Evolutionary conservation across 2,113 vertebrate genomes (phyloP).

Genomic region (Megaptera novaeangliae): DNA sequence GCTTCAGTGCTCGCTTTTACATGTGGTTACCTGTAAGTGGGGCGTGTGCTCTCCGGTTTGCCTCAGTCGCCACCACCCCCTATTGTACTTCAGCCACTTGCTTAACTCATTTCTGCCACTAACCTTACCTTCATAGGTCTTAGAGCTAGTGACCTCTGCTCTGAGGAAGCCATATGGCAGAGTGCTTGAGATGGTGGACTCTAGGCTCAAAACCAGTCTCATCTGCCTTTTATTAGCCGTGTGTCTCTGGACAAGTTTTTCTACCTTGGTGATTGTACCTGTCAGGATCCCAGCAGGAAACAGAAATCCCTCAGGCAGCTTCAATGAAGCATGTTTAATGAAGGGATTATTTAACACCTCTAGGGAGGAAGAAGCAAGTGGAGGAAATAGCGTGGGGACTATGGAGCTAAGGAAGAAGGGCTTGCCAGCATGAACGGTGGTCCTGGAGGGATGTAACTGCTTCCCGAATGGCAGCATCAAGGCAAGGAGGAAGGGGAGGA

Average conservation of each 20-base stretch:
- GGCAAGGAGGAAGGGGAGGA: background rate
- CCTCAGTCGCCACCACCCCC: background rate
- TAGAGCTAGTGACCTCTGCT: background rate
- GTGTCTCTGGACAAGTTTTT: background rate
- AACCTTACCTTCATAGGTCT: background rate
- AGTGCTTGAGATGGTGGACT: background rate
- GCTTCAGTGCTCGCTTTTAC: background rate
- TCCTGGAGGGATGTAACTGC: background rate
- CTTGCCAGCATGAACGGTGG: fast-evolving
- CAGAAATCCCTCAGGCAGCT: background rate
- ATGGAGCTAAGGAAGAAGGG: background rate
- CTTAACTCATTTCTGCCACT: background rate
- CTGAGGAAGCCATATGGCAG: background rate
- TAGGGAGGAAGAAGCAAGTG: background rate
- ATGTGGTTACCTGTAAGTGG: background rate
- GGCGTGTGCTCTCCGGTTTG: background rate
- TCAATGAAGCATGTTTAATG: background rate
- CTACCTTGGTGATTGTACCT: background rate
- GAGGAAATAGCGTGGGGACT: background rate
- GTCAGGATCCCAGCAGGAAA: background rate
- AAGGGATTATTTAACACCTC: background rate
- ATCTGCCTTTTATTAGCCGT: background rate
- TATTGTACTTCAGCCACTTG: background rate
- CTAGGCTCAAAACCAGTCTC: background rate
- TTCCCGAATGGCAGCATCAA: background rate